phyloP scores from a whole-genome alignment of 1,140 invertebrate genomes.

The Sminthurinus signatus region DNA sequence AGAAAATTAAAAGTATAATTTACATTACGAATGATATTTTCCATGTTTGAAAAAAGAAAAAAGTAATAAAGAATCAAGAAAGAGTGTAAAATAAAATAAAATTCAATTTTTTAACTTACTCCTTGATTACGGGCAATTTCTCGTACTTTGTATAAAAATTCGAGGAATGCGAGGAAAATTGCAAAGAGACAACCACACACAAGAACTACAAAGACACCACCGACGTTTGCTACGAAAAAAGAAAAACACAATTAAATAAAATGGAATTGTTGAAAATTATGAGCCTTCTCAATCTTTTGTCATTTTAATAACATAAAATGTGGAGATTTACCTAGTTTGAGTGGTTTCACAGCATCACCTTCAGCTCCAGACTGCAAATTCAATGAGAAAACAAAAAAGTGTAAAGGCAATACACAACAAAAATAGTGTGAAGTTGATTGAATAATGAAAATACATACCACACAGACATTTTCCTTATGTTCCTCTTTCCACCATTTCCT shows the following conservation, averaged over 20 bases:
- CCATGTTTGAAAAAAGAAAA: not conserved
- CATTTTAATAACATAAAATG: too few species aligned
- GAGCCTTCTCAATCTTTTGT: too few species aligned
- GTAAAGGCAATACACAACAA: too few species aligned
- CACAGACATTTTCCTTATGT: constrained; percentile 70
- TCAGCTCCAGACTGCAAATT: not conserved
- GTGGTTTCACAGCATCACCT: constrained; percentile 43
- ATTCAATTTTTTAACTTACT: constrained; percentile 51
- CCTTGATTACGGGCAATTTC: constrained; percentile 68
- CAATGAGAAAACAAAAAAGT: too few species aligned
- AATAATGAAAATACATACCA: constrained; percentile 55
- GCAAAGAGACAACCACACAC: constrained; percentile 60
- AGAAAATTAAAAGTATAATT: not conserved
- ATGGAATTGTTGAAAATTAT: too few species aligned
- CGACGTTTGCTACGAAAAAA: constrained; percentile 76
- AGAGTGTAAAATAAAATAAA: not conserved
- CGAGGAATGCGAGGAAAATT: constrained; percentile 59
- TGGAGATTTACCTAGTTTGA: too few species aligned
- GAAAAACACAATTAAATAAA: too few species aligned
- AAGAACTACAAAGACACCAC: constrained; percentile 84
- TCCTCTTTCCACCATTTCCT: constrained; percentile 94
- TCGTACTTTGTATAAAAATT: constrained; percentile 74
- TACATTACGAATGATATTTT: not conserved
- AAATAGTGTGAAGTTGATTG: too few species aligned
- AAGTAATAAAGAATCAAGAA: too few species aligned